Conservation (phyloP, 2,797 vertebrate genomes). For the Hypotaenidia okinawae region DNA sequence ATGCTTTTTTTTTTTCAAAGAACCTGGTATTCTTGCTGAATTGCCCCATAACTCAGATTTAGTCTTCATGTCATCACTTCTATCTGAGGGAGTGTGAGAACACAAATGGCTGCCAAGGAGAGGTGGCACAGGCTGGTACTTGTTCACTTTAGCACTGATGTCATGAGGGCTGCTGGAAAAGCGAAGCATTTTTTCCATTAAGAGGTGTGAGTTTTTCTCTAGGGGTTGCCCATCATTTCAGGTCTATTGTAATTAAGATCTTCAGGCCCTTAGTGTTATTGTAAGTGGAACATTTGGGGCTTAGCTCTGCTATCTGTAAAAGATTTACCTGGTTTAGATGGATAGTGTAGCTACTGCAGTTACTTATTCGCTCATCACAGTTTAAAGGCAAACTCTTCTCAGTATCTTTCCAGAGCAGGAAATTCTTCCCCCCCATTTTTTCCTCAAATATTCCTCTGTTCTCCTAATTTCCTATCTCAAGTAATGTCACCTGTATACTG, state of each 20-base stretch:
- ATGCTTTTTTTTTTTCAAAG: neutral
- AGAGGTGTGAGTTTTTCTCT: neutral
- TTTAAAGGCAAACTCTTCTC: neutral
- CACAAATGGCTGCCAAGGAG: constrained; percentile 1
- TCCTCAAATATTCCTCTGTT: neutral
- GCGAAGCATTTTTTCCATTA: neutral
- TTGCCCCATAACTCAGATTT: constrained; percentile 13
- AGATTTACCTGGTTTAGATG: neutral
- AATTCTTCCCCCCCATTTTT: neutral
- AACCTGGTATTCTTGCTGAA: neutral
- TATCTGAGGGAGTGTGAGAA: constrained; percentile 21
- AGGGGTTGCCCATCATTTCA: neutral
- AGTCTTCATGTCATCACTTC: constrained; percentile 21
- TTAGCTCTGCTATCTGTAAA: neutral
- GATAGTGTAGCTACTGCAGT: neutral
- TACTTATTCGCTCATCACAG: accelerated
- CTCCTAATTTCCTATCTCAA: neutral
- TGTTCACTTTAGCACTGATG: constrained; percentile 13
- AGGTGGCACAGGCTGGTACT: constrained; percentile 27
- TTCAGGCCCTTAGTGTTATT: neutral
- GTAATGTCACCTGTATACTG: neutral
- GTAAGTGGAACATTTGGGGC: neutral
- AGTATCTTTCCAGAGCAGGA: neutral
- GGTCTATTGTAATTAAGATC: neutral
- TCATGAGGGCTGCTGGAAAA: constrained; percentile 20